phyloP scores from a whole-genome alignment of 2,797 vertebrate species.

The Acestrorhynchus altus region DNA sequence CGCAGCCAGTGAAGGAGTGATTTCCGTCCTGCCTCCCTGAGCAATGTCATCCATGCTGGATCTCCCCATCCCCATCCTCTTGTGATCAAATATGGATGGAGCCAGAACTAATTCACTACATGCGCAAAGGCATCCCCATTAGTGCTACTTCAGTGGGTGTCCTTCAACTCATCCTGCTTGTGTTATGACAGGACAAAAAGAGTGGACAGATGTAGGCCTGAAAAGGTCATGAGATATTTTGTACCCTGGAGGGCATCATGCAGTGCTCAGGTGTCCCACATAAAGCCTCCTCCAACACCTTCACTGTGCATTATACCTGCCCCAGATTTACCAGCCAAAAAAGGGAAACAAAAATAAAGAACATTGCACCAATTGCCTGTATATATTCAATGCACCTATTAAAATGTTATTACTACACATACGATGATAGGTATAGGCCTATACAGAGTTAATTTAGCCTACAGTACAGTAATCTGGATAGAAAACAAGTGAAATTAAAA shows the following conservation, averaged over 20 bases:
- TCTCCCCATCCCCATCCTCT: conserved; percentile 17
- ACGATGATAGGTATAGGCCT: conserved; percentile 87
- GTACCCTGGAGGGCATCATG: conserved; percentile 51
- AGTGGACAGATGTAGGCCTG: conserved; percentile 24
- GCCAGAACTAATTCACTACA: conserved; percentile 21
- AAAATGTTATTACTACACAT: conserved; percentile 88
- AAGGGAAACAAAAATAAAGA: conserved; percentile 67
- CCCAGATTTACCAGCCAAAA: conserved; percentile 73
- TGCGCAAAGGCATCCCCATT: conserved; percentile 2
- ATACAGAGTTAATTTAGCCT: conserved; percentile 88
- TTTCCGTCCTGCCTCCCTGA: conserved; percentile 59
- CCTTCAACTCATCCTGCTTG: conserved; percentile 9
- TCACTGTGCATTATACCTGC: conserved; percentile 68
- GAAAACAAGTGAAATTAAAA: conserved; percentile 54
- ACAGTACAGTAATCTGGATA: conserved; percentile 95
- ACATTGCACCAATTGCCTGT: conserved; percentile 83
- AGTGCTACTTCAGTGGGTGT: conserved; percentile 24
- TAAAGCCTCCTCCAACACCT: conserved; percentile 63
- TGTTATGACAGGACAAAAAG: conserved; percentile 23
- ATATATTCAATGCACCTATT: conserved; percentile 86
- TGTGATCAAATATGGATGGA: conserved; percentile 34
- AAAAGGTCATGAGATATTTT: conserved; percentile 31
- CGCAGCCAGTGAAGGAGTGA: conserved; percentile 49
- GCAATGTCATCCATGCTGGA: conserved; percentile 33
- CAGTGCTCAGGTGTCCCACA: conserved; percentile 59